Evolutionary conservation across 2,113 vertebrate species (phyloP).

Genomic region (Varanus salvator): DNA sequence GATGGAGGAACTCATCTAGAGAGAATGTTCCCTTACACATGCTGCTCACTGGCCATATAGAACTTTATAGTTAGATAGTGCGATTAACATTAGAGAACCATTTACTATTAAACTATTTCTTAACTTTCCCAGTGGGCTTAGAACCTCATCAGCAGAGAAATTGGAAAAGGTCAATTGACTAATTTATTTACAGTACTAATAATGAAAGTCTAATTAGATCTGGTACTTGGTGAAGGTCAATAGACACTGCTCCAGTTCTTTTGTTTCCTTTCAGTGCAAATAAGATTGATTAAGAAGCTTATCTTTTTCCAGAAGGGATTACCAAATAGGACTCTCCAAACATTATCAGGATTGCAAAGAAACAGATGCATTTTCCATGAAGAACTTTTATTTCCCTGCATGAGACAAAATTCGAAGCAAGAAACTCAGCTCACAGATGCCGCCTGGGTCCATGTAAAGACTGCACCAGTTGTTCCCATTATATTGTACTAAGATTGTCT

Average conservation of each 20-base stretch:
- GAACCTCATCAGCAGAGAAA: constrained; percentile 19
- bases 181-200: constrained; percentile 39
- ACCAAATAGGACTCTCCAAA: constrained; percentile 39
- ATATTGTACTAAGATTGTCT: no score
- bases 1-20: not conserved
- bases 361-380: no score
- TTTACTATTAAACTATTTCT: not conserved
- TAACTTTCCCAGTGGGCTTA: constrained; percentile 1
- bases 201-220: constrained; percentile 62
- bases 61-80: not conserved
- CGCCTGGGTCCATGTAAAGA: no score
- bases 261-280: constrained; percentile 54
- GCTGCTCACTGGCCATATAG: not conserved
- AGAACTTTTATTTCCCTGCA: no score
- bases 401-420: no score
- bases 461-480: no score
- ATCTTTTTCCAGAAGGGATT: constrained; percentile 67
- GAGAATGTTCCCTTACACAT: not conserved
- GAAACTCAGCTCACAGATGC: no score
- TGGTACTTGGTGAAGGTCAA: constrained; percentile 60
- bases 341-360: no score
- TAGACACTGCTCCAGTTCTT: constrained; percentile 55
- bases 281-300: constrained; percentile 69
- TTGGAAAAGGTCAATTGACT: constrained; percentile 47
- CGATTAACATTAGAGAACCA: not conserved